Conservation (phyloP, 2,113 vertebrate species). For the Mesembrinibis cayennensis region DNA sequence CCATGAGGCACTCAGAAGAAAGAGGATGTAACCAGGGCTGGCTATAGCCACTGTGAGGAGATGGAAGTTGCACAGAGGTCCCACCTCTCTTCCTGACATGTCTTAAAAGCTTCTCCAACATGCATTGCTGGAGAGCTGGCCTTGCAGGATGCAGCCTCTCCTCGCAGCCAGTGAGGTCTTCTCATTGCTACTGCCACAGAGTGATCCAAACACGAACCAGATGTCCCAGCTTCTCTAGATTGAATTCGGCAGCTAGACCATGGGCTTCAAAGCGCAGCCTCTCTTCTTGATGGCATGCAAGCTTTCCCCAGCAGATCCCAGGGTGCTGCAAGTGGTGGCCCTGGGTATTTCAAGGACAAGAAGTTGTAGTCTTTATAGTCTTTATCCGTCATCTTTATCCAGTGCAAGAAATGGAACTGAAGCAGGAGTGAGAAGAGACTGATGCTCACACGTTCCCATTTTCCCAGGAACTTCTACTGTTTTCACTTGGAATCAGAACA, state of each 20-base stretch:
- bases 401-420: not conserved
- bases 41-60: not conserved
- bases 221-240: not conserved
- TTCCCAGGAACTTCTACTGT: not conserved
- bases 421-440: not conserved
- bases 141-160: not conserved
- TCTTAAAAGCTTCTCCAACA: not conserved
- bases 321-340: not conserved
- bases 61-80: not conserved
- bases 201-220: not conserved
- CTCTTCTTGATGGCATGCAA: fast-evolving
- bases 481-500: slow-evolving; percentile 23
- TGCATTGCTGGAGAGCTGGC: not conserved
- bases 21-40: not conserved
- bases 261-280: not conserved
- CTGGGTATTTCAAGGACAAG: not conserved
- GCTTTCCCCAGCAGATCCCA: not conserved
- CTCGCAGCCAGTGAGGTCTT: not conserved
- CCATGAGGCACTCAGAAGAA: not conserved
- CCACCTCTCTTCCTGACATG: not conserved
- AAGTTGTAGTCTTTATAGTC: not conserved
- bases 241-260: not conserved
- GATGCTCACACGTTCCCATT: not conserved
- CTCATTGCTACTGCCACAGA: not conserved
- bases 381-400: not conserved